A percentile compares a stretch with the other conserved stretches of the same genome.
Conservation (phyloP, 2,888 invertebrate species). For the Luperina testacea region DNA sequence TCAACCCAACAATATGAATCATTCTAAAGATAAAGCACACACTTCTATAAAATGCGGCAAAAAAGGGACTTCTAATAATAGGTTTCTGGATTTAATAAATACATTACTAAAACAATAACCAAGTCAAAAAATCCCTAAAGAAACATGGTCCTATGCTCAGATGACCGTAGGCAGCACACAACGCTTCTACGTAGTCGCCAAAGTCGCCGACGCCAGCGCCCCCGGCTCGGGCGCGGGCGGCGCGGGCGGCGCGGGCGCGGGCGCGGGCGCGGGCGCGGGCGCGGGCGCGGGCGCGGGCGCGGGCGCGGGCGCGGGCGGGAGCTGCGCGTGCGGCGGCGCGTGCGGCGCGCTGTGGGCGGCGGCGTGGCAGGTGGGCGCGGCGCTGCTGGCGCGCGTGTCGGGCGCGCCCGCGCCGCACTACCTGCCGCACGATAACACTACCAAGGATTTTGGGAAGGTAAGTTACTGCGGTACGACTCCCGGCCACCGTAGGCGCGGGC, state of each 20-base stretch:
- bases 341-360: slow-evolving; percentile 83
- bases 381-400: slow-evolving; percentile 94
- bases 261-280: slow-evolving; percentile 81
- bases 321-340: slow-evolving; percentile 61
- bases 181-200: slow-evolving; percentile 93
- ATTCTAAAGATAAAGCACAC: background rate
- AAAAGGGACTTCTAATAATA: background rate
- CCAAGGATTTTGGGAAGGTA: slow-evolving; percentile 92
- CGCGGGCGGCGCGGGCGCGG: slow-evolving; percentile 25
- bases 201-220: slow-evolving; percentile 63
- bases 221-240: slow-evolving; percentile 3
- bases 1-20: background rate
- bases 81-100: background rate
- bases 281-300: slow-evolving; percentile 81
- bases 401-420: slow-evolving; percentile 89
- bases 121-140: background rate
- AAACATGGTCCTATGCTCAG: slow-evolving; percentile 78
- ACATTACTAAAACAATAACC: background rate
- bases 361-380: slow-evolving; percentile 96
- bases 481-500: no score
- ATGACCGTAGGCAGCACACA: slow-evolving; percentile 95
- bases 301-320: background rate
- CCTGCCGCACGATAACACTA: slow-evolving; percentile 90
- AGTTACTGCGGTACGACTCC: no score
- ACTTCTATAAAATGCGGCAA: background rate